Evolutionary conservation across 1,140 invertebrate species (phyloP), one percentile per base, ranked within the genome.

Genomic region (Aphidius gifuensis): DNA sequence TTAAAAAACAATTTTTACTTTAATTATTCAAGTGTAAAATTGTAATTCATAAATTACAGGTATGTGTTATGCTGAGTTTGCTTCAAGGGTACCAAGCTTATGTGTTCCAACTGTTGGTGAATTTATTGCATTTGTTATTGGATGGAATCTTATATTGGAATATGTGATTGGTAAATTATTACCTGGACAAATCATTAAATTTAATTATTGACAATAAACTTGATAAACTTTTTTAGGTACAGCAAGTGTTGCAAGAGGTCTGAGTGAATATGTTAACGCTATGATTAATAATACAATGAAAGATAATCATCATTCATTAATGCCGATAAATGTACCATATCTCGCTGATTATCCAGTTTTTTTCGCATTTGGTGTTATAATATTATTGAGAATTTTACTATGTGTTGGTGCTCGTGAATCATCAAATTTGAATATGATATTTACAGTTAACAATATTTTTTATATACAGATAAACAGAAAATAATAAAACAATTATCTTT

Each of bases 121-220:
- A 79, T 87, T 87, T 76, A 87, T 83, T 49, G 92, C 85, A 66
- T 95, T 84, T 80, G 86, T 85, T 63, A 91, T 87, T 74, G 93
- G 93, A 39, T 96, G 93, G 93, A 95, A 94, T 84, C 82, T 96
- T 6, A 90, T 96, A 62, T 75, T 96, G 67, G 94, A 96, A 81
- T 94, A 95, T 81, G 87, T 92, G 3, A 93, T 96, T 63, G 92
- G 92, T 93, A 78, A 80, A 77, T 54, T 47, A 56, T 42, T 5
- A 45, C 5, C 40, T 39, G 32, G 6, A 58, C 42, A 54, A 60
- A 9, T 21, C 58, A 58, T 44, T 39, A 46, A 38, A 55, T 53
- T 58, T 43, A 16, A 21, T 9, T 47, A 40, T 23, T 54, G 16
- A 40, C 16, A 56, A 47, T 16, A 16, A 47, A 51, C 32, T 68